Conservation (phyloP, 2,888 invertebrate species). For the Macropis europaea region DNA sequence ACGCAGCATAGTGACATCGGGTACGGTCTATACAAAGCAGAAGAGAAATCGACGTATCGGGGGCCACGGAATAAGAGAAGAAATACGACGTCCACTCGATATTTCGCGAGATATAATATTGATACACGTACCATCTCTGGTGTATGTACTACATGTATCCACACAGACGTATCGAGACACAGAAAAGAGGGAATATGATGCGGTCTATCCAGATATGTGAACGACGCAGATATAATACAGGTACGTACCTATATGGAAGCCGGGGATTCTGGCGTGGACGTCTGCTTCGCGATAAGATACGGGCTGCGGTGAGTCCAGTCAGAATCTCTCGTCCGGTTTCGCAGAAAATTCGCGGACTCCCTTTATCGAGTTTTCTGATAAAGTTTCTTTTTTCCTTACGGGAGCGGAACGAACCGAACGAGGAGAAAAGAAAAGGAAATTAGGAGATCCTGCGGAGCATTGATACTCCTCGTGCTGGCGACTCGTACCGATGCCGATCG, state of each 20-base stretch:
- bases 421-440: constrained; percentile 37
- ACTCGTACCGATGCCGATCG: constrained; percentile 6
- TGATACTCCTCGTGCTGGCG: constrained; percentile 31
- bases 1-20: no score
- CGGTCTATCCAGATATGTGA: constrained; percentile 69
- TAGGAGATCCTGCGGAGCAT: constrained; percentile 32
- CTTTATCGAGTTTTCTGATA: constrained; percentile 65
- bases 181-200: constrained; percentile 66
- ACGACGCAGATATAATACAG: constrained; percentile 69
- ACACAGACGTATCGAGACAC: constrained; percentile 40
- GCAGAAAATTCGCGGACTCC: constrained; percentile 66
- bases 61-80: constrained; percentile 42
- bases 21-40: constrained; percentile 19
- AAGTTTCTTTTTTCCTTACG: constrained; percentile 29
- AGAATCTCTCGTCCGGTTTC: constrained; percentile 61
- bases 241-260: constrained; percentile 62
- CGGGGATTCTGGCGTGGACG: constrained; percentile 74
- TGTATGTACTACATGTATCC: neutral
- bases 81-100: constrained; percentile 60
- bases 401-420: constrained; percentile 5
- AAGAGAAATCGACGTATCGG: constrained; percentile 11
- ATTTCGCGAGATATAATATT: constrained; percentile 70
- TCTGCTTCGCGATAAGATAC: constrained; percentile 75
- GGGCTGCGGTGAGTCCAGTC: constrained; percentile 53
- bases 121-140: constrained; percentile 52